Conservation (phyloP, 2,113 vertebrate genomes). For the Butorides virescens region DNA sequence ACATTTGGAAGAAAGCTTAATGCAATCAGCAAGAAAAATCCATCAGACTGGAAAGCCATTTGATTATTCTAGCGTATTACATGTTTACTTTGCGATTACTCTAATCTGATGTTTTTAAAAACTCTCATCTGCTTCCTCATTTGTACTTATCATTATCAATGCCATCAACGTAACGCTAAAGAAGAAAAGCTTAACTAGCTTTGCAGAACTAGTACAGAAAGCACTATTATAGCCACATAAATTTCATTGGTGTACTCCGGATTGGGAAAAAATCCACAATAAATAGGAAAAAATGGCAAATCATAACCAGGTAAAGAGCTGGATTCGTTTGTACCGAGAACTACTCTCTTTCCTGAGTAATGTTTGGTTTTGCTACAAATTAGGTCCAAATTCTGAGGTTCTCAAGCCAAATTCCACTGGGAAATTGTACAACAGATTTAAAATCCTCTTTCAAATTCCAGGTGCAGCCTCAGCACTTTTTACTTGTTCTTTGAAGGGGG, state of each 20-base stretch:
- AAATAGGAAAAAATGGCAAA: not conserved
- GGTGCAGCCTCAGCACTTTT: not conserved
- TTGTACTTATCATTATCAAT: not conserved
- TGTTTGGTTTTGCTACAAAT: not conserved
- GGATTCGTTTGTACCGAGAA: rapidly evolving
- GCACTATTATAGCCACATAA: not conserved
- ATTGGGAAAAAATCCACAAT: not conserved
- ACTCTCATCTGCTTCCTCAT: not conserved
- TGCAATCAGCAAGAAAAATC: not conserved
- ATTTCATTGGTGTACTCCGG: not conserved
- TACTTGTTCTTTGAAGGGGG: not conserved
- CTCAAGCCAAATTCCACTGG: not conserved
- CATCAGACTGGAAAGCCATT: not conserved
- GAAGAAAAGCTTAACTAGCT: not conserved
- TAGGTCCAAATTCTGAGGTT: not conserved
- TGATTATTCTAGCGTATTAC: not conserved
- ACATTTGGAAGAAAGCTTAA: not conserved
- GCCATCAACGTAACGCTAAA: not conserved
- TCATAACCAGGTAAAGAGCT: not conserved
- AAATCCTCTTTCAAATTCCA: not conserved
- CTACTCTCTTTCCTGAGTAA: not conserved
- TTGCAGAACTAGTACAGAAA: not conserved
- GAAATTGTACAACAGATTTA: not conserved
- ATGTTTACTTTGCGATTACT: not conserved
- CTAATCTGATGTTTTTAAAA: not conserved